Percentiles rank a stretch among this genome's conserved stretches.
Evolutionary conservation across 2,113 vertebrate genomes (phyloP).

Genomic region (Globicephala melas): DNA sequence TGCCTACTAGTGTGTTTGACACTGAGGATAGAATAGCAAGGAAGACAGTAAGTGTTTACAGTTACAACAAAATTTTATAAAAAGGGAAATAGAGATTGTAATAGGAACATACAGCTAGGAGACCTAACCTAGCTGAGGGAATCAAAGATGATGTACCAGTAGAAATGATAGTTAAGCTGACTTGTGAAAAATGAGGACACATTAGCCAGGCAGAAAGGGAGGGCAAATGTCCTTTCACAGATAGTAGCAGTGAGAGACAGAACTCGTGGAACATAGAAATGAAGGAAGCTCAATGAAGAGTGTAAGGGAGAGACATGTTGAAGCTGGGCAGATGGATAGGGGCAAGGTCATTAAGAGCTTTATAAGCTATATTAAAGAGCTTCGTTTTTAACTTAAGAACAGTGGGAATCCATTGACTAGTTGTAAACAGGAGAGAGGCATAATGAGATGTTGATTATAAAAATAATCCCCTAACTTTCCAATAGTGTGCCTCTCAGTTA

Average conservation of each 20-base stretch:
- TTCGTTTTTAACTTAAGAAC: background rate
- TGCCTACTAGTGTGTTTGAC: slow-evolving; percentile 10
- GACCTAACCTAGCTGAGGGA: background rate
- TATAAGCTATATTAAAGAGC: background rate
- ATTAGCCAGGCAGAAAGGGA: background rate
- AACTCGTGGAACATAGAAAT: background rate
- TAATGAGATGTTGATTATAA: background rate
- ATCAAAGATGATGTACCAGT: background rate
- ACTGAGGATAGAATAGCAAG: background rate
- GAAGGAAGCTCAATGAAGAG: background rate
- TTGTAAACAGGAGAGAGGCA: background rate
- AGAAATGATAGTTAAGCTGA: background rate
- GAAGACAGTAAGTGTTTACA: slow-evolving; percentile 16
- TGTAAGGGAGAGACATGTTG: background rate
- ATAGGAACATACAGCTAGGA: background rate
- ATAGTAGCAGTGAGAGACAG: background rate
- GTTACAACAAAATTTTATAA: background rate
- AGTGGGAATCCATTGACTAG: background rate
- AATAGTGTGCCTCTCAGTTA: background rate
- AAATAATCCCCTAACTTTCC: background rate
- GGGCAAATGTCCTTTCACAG: background rate
- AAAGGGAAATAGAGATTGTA: background rate
- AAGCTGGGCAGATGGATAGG: background rate
- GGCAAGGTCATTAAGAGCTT: background rate
- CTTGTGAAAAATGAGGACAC: background rate